A percentile compares a stretch with the other conserved stretches of the same genome.
Conservation (phyloP, 2,113 vertebrate species). For the Terrapene triunguis region DNA sequence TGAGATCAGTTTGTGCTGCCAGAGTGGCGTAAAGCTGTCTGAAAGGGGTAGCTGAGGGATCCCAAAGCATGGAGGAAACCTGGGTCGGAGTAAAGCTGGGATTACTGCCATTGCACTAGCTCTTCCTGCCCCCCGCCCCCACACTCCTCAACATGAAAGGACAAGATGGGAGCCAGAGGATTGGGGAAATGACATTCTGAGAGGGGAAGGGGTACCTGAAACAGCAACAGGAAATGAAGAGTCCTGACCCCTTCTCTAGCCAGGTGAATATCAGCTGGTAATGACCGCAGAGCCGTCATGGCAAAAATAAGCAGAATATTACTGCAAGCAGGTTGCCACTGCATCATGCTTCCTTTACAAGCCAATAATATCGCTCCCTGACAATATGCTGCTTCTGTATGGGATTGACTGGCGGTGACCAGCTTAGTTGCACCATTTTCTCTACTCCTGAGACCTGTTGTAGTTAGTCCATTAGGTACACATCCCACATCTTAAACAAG, state of each 20-base stretch:
- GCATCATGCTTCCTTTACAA: accelerated
- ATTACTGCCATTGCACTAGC: not conserved
- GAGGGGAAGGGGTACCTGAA: not conserved
- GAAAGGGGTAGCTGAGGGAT: not conserved
- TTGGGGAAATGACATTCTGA: not conserved
- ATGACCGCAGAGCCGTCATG: not conserved
- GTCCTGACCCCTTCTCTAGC: not conserved
- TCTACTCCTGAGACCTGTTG: not conserved
- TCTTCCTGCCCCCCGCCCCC: not conserved
- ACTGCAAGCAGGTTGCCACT: accelerated
- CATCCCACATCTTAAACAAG: not conserved
- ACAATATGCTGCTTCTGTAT: not conserved
- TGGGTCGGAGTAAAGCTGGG: not conserved
- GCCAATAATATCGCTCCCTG: not conserved
- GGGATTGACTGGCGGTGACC: not conserved
- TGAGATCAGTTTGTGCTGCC: accelerated
- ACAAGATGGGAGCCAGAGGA: not conserved
- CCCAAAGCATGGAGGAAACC: not conserved
- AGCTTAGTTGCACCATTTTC: not conserved
- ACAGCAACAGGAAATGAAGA: not conserved
- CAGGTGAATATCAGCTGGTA: not conserved
- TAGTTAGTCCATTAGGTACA: not conserved
- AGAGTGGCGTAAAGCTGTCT: accelerated
- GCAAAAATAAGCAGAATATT: not conserved
- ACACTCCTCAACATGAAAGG: not conserved